phyloP scores from a whole-genome alignment of 2,113 vertebrate genomes.

The Camelus bactrianus region DNA sequence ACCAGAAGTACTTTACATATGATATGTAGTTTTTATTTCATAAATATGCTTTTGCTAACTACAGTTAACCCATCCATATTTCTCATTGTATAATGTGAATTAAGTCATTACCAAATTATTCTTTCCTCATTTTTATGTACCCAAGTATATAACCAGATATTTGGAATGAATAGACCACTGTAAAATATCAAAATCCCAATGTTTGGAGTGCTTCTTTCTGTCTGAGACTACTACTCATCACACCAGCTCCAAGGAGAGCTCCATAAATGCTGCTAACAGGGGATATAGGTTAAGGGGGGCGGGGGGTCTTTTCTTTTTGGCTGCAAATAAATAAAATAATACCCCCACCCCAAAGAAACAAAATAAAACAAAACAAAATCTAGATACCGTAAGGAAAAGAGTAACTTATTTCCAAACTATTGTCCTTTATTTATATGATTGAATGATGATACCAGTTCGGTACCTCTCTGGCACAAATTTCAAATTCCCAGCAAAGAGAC shows the following conservation, averaged over 20 bases:
- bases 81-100: not conserved
- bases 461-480: not conserved
- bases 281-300: not conserved
- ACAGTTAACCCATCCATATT: not conserved
- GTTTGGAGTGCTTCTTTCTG: not conserved
- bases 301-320: not conserved
- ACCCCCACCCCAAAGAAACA: not conserved
- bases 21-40: not conserved
- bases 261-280: not conserved
- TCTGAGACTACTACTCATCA: not conserved
- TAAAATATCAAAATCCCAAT: conserved; percentile 12
- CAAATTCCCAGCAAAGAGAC: not conserved
- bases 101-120: conserved; percentile 40
- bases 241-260: not conserved
- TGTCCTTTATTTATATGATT: not conserved
- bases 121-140: not conserved
- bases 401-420: not conserved
- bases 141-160: not conserved
- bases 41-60: conserved; percentile 15
- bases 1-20: not conserved
- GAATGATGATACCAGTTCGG: not conserved
- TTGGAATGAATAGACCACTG: conserved; percentile 4
- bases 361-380: not conserved
- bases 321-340: conserved; percentile 28
- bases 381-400: not conserved